Evolutionary conservation across 2,888 invertebrate species (phyloP), one percentile per base, ranked within the genome.

Genomic region (Nomada hirtipes): DNA sequence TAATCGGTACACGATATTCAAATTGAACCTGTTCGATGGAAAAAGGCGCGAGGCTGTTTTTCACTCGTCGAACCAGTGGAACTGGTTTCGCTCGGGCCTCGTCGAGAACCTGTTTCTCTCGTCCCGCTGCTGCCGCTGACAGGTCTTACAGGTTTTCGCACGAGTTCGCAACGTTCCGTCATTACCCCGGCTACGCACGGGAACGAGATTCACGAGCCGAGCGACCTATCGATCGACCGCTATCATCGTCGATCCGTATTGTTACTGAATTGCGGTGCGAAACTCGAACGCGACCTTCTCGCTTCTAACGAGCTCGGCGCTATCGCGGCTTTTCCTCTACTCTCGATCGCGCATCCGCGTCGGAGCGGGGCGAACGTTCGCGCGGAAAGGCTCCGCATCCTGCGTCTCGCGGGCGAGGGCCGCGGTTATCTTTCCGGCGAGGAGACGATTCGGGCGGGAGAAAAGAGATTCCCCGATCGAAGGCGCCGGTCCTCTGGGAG

Each of bases 11-110:
- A 61, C 73, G 82, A 82, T 83, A 83, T 83, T 83, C 83, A 83
- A 83, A 83, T 83, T 68, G 79, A 82, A 82, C 78, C 83, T 82
- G 78, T 82, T 74, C 74, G 72, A 63, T 55, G 60, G 57, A 78
- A 84, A 83, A 71, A 75, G n/a, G 60, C 74, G 63, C 68, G 52
- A 74, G 74, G 76, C 81, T 80, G 85, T 86, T 86, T 86, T 86
- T 87, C 86, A 87, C 57, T 69, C 71, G 85, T 79, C 83, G 85
- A 81, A 87, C 87, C 87, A 87, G 87, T 85, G 81, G 83, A 71
- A 87, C 87, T 83, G 87, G 87, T 87, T 87, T 71, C 71, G 42
- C 47, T 50, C 67, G 26, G 63, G 68, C 55, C 77, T 75, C 78
- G 72, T 65, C 75, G 42, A 68, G 83, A 87, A 85, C 82, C 82